Base-by-base conservation (phyloP, 1,140 invertebrate species). In the Sinella curviseta region DNA sequence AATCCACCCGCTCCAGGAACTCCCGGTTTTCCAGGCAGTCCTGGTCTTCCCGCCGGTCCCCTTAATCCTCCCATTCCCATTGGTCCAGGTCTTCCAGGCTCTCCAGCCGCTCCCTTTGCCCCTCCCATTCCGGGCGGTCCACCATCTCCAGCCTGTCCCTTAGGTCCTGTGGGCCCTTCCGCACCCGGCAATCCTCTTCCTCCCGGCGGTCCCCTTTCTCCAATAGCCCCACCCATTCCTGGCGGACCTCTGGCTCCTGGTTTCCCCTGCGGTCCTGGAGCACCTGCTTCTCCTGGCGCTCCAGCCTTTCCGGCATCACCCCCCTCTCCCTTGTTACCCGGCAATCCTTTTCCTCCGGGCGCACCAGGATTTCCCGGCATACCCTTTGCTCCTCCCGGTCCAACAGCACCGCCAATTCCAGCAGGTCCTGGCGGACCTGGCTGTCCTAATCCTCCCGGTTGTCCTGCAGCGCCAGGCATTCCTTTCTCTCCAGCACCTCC, bases 1-100 rank as follows among this genome's bases (percentile, higher is more conserved):
- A 83, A 34, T 67, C 88, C 89, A 76, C 85, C 84, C 24, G 84
- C 84, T 33, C 88, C 88, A 75, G 82, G 78, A 1, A 84, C 84
- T 14, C 88, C 88, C 78, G 85, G 84, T 54, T 85, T 65, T 26
- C 88, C 88, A 33, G 85, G 84, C 12, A 81, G 75, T 57, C 89
- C 88, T 74, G 83, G 80, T 1, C 75, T 28, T 24, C 87, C 87
- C 28, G n/a, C n/a, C n/a, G n/a, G n/a, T n/a, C n/a, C n/a, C n/a
- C n/a, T n/a, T n/a, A n/a, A n/a, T n/a, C n/a, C n/a, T n/a, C 78
- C 78, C 1, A 67, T 36, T 75, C 85, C 85, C 26, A 83, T 79
- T n/a, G 80, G 34, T n/a, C 81, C 82, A 73, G n/a, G n/a, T n/a
- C n/a, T n/a, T n/a, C n/a, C n/a, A n/a, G n/a, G n/a, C n/a, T n/a